Conservation (phyloP, 2,888 invertebrate species). For the Danaus chrysippus region DNA sequence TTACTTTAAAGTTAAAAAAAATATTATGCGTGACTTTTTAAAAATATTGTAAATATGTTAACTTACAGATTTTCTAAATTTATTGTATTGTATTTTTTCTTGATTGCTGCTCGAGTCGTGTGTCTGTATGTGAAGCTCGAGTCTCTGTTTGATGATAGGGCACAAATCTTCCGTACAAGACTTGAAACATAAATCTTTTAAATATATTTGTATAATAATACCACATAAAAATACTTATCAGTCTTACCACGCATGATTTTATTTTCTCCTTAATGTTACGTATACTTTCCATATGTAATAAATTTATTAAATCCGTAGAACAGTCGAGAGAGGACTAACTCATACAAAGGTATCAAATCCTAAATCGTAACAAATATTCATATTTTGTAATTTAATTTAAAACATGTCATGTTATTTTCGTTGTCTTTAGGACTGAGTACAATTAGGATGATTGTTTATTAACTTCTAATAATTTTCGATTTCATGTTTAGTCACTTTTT, state of each 20-base stretch:
- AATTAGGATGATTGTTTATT: too few species aligned
- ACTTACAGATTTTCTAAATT: conserved; percentile 10
- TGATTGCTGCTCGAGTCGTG: conserved; percentile 19
- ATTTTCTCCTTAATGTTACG: conserved; percentile 24
- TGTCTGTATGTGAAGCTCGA: conserved; percentile 28
- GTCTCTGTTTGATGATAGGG: conserved; percentile 40
- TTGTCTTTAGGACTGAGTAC: too few species aligned
- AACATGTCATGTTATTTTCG: too few species aligned
- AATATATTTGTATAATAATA: not conserved
- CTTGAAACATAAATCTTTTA: conserved; percentile 28
- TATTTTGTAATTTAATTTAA: too few species aligned
- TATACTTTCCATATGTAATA: conserved; percentile 17
- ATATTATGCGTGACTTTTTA: not conserved
- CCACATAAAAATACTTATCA: not conserved
- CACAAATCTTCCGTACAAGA: conserved; percentile 42
- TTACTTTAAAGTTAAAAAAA: too few species aligned
- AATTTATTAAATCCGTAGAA: not conserved
- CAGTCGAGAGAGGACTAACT: too few species aligned
- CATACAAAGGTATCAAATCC: too few species aligned
- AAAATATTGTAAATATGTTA: not conserved
- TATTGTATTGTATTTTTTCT: conserved; percentile 8
- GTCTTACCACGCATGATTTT: conserved; percentile 27
- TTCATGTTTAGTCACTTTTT: too few species aligned
- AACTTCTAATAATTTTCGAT: too few species aligned
- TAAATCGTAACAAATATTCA: too few species aligned